phyloP scores from a whole-genome alignment of 1,140 invertebrate genomes.

The Bradysia coprophila region DNA sequence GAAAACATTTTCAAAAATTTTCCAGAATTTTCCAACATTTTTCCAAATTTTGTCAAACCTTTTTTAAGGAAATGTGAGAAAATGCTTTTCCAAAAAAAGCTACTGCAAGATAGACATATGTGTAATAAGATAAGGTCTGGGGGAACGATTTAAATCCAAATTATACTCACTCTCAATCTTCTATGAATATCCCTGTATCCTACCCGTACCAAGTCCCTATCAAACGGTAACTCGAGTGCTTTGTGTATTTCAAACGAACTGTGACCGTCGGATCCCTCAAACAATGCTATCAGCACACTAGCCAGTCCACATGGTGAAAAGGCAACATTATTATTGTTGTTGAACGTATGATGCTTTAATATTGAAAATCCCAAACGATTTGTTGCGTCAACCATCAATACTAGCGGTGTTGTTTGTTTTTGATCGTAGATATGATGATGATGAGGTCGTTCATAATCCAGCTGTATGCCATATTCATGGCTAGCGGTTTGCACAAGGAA shows the following conservation, averaged over 20 bases:
- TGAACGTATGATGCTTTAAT: slow-evolving; percentile 41
- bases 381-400: slow-evolving; percentile 58
- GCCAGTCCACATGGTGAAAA: slow-evolving; percentile 62
- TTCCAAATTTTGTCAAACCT: too few species aligned
- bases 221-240: slow-evolving; percentile 42
- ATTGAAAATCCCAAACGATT: slow-evolving; percentile 52
- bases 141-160: too few species aligned
- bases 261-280: slow-evolving; percentile 50
- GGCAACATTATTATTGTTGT: slow-evolving; percentile 60
- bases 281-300: slow-evolving; percentile 54
- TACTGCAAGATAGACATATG: too few species aligned
- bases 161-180: slow-evolving; percentile 45
- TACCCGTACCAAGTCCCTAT: slow-evolving; percentile 45
- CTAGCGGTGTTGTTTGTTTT: slow-evolving; percentile 37
- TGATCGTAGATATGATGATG: too few species aligned
- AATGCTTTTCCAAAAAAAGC: too few species aligned
- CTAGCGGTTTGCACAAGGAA: too few species aligned
- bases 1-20: too few species aligned
- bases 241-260: slow-evolving; percentile 47
- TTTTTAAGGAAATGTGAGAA: too few species aligned
- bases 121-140: too few species aligned
- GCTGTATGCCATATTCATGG: too few species aligned
- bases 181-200: slow-evolving; percentile 63
- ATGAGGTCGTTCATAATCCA: too few species aligned
- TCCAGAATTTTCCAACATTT: too few species aligned